phyloP scores from a whole-genome alignment of 2,113 vertebrate genomes.

The Nothocercus nigrocapillus region DNA sequence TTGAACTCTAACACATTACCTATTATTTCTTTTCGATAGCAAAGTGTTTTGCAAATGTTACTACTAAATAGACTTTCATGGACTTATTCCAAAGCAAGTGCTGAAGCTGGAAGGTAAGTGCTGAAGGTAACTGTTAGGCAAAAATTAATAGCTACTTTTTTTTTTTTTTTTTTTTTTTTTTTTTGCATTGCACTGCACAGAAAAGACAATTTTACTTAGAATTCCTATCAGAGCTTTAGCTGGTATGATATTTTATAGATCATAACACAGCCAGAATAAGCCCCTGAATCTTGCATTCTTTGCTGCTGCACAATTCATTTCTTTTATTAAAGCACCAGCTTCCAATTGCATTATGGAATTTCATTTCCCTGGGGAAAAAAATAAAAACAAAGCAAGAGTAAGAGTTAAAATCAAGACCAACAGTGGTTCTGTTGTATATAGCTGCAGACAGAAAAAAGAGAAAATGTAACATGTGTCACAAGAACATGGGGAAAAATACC shows the following conservation, averaged over 20 bases:
- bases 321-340: slow-evolving; percentile 13
- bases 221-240: not conserved
- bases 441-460: not conserved
- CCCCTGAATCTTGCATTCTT: not conserved
- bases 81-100: not conserved
- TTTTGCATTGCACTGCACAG: not conserved
- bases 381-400: not conserved
- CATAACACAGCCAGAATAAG: not conserved
- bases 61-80: not conserved
- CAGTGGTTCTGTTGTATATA: not conserved
- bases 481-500: not conserved
- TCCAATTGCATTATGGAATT: not conserved
- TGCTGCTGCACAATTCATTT: not conserved
- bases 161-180: slow-evolving; percentile 12
- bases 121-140: not conserved
- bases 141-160: not conserved
- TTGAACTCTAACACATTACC: not conserved
- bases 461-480: not conserved
- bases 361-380: not conserved
- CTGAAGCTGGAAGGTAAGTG: not conserved
- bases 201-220: not conserved
- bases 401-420: not conserved
- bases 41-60: not conserved
- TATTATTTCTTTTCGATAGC: not conserved
- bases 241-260: not conserved